A percentile compares a stretch with the other conserved stretches of the same genome.
Conservation (phyloP, 1,140 invertebrate genomes). For the Colletes gigas region DNA sequence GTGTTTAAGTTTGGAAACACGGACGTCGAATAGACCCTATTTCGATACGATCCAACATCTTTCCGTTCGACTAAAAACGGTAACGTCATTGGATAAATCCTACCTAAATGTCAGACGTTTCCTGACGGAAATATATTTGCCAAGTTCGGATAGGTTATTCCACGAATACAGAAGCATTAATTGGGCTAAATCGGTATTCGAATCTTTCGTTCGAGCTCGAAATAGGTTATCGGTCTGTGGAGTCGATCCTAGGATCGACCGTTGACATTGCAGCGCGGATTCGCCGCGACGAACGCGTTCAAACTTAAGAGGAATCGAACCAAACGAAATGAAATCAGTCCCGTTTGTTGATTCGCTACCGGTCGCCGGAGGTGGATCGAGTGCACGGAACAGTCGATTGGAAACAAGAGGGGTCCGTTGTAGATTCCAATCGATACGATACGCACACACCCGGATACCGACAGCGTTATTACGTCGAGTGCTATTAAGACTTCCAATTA, state of each 20-base stretch:
- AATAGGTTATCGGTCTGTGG: too few species aligned
- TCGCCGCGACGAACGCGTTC: too few species aligned
- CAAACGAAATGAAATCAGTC: constrained; percentile 74
- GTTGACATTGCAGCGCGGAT: too few species aligned
- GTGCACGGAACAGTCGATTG: constrained; percentile 35
- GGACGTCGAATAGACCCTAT: neutral
- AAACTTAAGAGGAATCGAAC: constrained; percentile 43
- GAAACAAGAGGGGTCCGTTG: constrained; percentile 57
- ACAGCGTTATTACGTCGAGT: constrained; percentile 72
- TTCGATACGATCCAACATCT: neutral
- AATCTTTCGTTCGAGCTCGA: too few species aligned
- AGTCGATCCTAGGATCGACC: too few species aligned
- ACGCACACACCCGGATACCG: constrained; percentile 57
- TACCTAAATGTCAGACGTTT: too few species aligned
- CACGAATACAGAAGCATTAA: too few species aligned
- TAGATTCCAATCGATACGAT: constrained; percentile 71
- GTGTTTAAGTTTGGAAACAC: neutral
- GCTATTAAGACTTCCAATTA: constrained; percentile 77
- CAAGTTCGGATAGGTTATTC: too few species aligned
- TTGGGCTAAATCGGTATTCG: too few species aligned
- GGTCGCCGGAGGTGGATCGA: constrained; percentile 55
- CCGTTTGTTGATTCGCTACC: constrained; percentile 73
- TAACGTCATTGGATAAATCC: too few species aligned
- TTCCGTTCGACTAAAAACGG: neutral
- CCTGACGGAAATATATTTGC: too few species aligned